Evolutionary conservation across 2,888 invertebrate genomes (phyloP).

Genomic region (Pecten maximus): DNA sequence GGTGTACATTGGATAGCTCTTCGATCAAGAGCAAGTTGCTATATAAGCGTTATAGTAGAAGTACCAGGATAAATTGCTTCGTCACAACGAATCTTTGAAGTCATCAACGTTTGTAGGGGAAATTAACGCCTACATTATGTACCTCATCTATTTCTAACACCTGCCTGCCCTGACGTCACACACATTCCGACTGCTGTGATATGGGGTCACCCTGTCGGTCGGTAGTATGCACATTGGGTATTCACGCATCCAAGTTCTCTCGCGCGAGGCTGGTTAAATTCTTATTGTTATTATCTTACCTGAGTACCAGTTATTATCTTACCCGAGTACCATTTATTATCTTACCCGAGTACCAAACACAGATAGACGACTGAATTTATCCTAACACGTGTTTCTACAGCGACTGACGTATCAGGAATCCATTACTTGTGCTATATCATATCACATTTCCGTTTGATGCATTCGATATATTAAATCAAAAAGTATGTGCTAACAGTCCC

Average conservation of each 20-base stretch:
- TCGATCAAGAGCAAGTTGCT: too few relatives aligned
- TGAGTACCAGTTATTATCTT: neutral
- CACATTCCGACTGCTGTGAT: neutral
- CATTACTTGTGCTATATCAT: too few relatives aligned
- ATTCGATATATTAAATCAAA: too few relatives aligned
- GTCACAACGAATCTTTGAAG: neutral
- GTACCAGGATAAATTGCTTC: too few relatives aligned
- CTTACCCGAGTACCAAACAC: neutral
- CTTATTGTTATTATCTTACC: neutral
- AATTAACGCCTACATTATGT: neutral
- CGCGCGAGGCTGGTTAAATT: neutral
- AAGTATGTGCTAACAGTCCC: too few relatives aligned
- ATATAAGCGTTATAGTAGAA: too few relatives aligned
- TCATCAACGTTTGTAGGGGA: neutral
- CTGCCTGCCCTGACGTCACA: neutral
- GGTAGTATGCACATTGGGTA: neutral
- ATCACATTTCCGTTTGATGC: too few relatives aligned
- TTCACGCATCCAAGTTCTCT: neutral
- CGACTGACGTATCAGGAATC: too few relatives aligned
- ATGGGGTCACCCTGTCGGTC: neutral
- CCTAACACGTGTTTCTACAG: too few relatives aligned
- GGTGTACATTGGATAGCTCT: too few relatives aligned
- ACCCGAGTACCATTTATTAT: neutral
- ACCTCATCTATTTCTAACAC: neutral
- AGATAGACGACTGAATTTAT: neutral